Conservation (phyloP, 2,113 vertebrate species). For the Tragelaphus strepsiceros region DNA sequence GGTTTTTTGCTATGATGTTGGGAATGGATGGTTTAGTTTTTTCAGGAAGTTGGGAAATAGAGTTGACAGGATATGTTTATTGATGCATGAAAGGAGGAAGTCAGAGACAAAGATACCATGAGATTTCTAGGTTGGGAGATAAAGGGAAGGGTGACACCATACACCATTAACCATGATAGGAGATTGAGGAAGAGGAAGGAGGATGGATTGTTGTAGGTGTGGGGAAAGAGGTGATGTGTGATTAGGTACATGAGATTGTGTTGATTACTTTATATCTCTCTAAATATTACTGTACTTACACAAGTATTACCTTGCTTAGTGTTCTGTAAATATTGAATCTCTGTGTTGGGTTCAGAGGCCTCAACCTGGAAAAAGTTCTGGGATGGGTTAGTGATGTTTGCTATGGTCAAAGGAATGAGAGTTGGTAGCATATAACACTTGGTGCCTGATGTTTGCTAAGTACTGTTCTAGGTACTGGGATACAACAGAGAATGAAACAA, state of each 20-base stretch:
- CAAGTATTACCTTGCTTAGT: background rate
- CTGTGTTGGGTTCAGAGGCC: background rate
- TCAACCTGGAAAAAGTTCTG: background rate
- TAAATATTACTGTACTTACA: background rate
- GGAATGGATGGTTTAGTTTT: background rate
- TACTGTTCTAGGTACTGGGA: background rate
- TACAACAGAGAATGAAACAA: background rate
- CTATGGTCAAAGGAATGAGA: background rate
- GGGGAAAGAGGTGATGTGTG: background rate
- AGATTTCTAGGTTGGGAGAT: background rate
- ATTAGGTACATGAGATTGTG: background rate
- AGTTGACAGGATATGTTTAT: background rate
- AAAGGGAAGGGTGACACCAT: background rate
- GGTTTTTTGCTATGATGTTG: background rate
- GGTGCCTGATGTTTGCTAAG: background rate
- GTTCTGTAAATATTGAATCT: background rate
- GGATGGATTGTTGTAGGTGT: background rate
- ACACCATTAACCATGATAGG: background rate
- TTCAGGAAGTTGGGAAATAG: background rate
- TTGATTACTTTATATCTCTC: background rate
- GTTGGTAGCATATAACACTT: background rate
- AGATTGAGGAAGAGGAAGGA: background rate
- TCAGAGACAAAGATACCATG: background rate
- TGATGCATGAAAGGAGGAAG: background rate
- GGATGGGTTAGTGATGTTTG: background rate